Base-by-base conservation (phyloP, 2,113 vertebrate species). In the Chionodraco myersi region DNA sequence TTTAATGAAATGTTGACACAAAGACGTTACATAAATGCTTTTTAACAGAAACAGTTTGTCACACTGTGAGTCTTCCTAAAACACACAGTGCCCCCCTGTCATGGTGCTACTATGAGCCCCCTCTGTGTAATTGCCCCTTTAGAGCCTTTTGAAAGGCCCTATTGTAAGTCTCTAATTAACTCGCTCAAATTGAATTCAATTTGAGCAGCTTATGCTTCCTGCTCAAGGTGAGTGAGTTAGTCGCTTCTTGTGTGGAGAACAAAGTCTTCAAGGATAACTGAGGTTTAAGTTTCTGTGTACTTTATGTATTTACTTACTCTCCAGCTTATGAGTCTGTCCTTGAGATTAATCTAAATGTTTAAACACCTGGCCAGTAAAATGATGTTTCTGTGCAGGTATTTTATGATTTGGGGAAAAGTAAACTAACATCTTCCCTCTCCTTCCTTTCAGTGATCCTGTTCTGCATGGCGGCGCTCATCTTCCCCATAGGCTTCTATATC, bases 381-480 rank as follows among this genome's bases (percentile, higher is more conserved):
- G 9, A 12, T 36, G 21, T 48, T 10, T 63, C 52, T 14, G 3
- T 75, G 30, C 36, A 58, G 34, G 11, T 61, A 23, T 21, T 51
- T 62, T 23, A 47, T 30, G 2, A 18, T 8, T 2, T 12, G n/a
- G 52, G 56, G 18, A 18, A 18, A 23, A 1, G 34, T 63, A 6
- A 34, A 52, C 49, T 84, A 78, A 89, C 36, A 15, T 10, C 1
- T 53, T 36, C 64, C 58, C 34, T 73, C n/a, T 80, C 90, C 89
- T 89, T 76, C 85, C 89, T 90, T 75, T 9, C 91, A 95, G 95
- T 95, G 95, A 95, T 99, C 96, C 96, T 99, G 86, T 98, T 99
- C 96, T 99, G 98, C 94, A 98, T 99, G 98, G 98, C 98, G 79
- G 98, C 98, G 58, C 98, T 99, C 93, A 99, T 99, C 96, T 99